Base-by-base conservation (phyloP, 1,140 invertebrate genomes). In the Bombus impatiens region DNA sequence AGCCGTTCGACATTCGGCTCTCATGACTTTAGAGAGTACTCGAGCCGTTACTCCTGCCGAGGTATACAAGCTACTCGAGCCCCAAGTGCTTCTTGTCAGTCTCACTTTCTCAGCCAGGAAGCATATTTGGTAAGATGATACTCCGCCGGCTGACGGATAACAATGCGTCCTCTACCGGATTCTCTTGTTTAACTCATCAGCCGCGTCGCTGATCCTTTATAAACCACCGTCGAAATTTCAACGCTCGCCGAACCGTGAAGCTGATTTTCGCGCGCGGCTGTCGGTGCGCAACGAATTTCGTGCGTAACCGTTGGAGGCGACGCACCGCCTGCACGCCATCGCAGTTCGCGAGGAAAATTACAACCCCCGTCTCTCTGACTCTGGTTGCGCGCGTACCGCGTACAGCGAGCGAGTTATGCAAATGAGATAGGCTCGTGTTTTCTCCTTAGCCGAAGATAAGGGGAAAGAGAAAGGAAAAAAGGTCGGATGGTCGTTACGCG, bases 51-150 rank as follows among this genome's bases (percentile, higher is more conserved):
- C 88, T 89, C 87, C 79, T 78, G 76, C 47, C 88, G 65, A 76
- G 42, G 80, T 80, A 76, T 86, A 67, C 87, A 89, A 89, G 84
- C 65, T 89, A 86, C 87, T 89, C 70, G 78, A 79, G 79, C 59
- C 72, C 78, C 62, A 80, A 89, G 88, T 89, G 87, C 70, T 89
- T 86, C 88, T 89, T 86, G 87, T 75, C 88, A 59, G 84, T 89
- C 81, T 89, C 88, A 88, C 88, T 89, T 89, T 89, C 88, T 81
- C 87, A 86, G 83, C 75, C 76, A 15, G 78, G 35, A 76, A 76
- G 88, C 88, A 89, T 89, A 89, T 89, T 89, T 89, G 80, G 84
- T 86, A 89, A 89, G 88, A 89, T 78, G 88, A 89, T 89, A 89
- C 79, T 82, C 25, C 47, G 78, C 67, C 62, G 47, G 40, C 28